A percentile compares a stretch with the other conserved stretches of the same genome.
Evolutionary conservation across 1,140 invertebrate genomes (phyloP).

Genomic region (Zaprionus vittiger): DNA sequence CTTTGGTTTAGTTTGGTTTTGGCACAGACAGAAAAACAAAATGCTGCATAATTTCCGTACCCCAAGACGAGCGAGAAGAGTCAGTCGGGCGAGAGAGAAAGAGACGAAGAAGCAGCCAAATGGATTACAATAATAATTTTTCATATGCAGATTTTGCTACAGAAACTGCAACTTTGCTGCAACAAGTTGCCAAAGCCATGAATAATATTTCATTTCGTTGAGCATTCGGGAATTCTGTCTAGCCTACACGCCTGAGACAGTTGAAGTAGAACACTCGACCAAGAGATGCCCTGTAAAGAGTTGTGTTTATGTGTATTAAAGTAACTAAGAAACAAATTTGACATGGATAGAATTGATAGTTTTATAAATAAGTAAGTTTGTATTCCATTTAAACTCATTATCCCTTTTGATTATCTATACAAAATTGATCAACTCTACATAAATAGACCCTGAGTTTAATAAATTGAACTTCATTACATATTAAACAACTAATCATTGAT

Average conservation of each 20-base stretch:
- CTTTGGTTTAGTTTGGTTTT: constrained; percentile 18
- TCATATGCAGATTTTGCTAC: constrained; percentile 79
- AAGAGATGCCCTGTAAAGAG: constrained; percentile 1
- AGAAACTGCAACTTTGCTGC: constrained; percentile 45
- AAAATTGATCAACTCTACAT: background rate
- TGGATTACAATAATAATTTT: constrained; percentile 84
- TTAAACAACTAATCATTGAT: background rate
- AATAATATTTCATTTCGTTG: constrained; percentile 75
- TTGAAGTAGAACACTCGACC: background rate
- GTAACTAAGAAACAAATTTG: background rate
- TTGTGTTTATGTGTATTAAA: background rate
- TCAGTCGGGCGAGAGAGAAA: background rate
- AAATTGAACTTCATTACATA: too few species aligned
- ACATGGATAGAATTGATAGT: background rate
- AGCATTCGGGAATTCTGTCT: constrained; percentile 62
- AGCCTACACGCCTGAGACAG: constrained; percentile 64
- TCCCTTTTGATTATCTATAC: background rate
- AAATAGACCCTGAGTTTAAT: background rate
- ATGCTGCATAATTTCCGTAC: constrained; percentile 77
- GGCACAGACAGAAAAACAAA: constrained; percentile 58
- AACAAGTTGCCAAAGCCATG: constrained; percentile 80
- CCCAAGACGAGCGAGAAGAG: constrained; percentile 4
- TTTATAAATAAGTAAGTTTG: background rate
- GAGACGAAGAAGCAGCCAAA: constrained; percentile 51
- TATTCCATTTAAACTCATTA: background rate